phyloP scores from a whole-genome alignment of 2,797 vertebrate species.

The Tympanoctomys barrerae region DNA sequence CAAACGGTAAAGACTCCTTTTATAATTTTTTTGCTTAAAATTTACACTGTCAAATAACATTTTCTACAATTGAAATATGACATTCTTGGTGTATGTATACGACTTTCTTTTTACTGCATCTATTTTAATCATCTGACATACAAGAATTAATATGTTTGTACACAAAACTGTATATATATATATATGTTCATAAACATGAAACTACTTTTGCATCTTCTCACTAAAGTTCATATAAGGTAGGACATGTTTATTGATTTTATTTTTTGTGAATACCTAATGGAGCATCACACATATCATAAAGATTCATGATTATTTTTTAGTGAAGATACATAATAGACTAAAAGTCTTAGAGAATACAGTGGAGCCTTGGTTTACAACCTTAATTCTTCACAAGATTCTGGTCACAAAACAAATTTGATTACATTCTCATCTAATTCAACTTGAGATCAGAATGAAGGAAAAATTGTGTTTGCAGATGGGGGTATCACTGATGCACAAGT shows the following conservation, averaged over 20 bases:
- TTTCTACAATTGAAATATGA: not conserved
- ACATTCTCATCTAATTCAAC: not conserved
- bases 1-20: not conserved
- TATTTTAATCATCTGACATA: not conserved
- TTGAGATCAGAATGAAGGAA: not conserved
- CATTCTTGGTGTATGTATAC: not conserved
- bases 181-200: not conserved
- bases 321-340: not conserved
- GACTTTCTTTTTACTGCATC: not conserved
- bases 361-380: not conserved
- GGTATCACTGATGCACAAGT: not conserved
- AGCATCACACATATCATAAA: not conserved
- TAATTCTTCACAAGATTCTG: not conserved
- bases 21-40: not conserved
- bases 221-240: not conserved
- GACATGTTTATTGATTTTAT: not conserved
- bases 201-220: not conserved
- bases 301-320: not conserved
- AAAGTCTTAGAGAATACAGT: not conserved
- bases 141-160: not conserved
- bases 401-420: not conserved
- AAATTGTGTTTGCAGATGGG: not conserved
- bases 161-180: not conserved
- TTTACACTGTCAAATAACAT: not conserved
- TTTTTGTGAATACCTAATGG: not conserved